phyloP scores from a whole-genome alignment of 2,888 invertebrate species.

The Hirtodrosophila trivittata region DNA sequence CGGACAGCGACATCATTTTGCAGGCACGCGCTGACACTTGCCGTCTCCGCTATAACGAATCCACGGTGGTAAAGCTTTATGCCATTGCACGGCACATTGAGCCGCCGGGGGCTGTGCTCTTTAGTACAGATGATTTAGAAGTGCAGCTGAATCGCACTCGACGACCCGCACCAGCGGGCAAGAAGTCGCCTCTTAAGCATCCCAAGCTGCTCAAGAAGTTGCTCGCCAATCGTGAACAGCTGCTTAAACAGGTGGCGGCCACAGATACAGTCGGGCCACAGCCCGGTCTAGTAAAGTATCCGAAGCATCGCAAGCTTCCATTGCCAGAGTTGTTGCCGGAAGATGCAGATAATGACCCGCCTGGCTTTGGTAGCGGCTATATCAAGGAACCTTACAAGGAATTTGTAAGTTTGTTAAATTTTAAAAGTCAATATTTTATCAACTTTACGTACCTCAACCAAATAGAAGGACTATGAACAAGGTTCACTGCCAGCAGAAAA shows the following conservation, averaged over 20 bases:
- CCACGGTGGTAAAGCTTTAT: slow-evolving; percentile 87
- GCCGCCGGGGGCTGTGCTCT: slow-evolving; percentile 89
- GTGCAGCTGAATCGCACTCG: slow-evolving; percentile 83
- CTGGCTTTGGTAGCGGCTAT: slow-evolving; percentile 41
- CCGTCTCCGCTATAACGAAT: slow-evolving; percentile 88
- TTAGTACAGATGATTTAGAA: slow-evolving; percentile 86
- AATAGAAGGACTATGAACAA: slow-evolving; percentile 82
- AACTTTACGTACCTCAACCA: neutral
- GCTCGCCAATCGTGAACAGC: slow-evolving; percentile 77
- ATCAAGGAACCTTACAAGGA: slow-evolving; percentile 60
- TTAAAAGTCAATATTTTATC: neutral
- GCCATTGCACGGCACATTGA: slow-evolving; percentile 87
- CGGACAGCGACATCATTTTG: slow-evolving; percentile 83
- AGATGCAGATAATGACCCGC: slow-evolving; percentile 54
- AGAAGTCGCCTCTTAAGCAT: slow-evolving; percentile 82
- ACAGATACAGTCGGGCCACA: slow-evolving; percentile 29
- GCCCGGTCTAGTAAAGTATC: slow-evolving; percentile 27
- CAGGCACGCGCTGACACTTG: slow-evolving; percentile 87
- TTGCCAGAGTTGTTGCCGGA: slow-evolving; percentile 71
- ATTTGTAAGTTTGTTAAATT: slow-evolving; percentile 59
- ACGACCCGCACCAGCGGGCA: slow-evolving; percentile 80
- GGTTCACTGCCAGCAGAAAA: slow-evolving; percentile 49
- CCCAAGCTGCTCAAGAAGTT: slow-evolving; percentile 83
- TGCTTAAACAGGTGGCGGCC: slow-evolving; percentile 68
- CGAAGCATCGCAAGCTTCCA: slow-evolving; percentile 65